These are phyloP conservation scores for Rachycentron canadum DNA, from an alignment of 2,797 vertebrate species.

Conservation along the genomic window DNA sequence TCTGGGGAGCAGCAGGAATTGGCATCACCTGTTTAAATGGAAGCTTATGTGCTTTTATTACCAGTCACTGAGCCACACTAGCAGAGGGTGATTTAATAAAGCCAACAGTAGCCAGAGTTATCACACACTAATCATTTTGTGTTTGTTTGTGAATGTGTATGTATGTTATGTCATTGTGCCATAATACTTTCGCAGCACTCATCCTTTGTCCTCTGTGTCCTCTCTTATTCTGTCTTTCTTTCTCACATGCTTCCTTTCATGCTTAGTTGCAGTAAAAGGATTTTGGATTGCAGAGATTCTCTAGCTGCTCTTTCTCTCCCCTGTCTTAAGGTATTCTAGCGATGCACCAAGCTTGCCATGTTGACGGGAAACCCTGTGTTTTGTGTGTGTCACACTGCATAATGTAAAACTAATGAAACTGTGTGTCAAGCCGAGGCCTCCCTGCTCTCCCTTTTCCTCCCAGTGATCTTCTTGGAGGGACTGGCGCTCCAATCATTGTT, in stretches of 20 bases:
- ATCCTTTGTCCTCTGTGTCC: constrained; percentile 23
- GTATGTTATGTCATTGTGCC: constrained; percentile 31
- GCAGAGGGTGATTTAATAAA: constrained; percentile 51
- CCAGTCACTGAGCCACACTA: constrained; percentile 34
- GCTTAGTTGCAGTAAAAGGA: constrained; percentile 7
- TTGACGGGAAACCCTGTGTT: constrained; percentile 34
- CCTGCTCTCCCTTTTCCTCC: constrained; percentile 23
- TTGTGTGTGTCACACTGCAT: constrained; percentile 41
- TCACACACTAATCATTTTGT: constrained; percentile 40
- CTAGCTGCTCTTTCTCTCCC: not conserved
- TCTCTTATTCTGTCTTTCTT: not conserved
- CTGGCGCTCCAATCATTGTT: constrained; percentile 30
- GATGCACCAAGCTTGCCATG: constrained; percentile 16
- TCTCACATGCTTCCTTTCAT: not conserved
- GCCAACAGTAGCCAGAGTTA: constrained; percentile 23
- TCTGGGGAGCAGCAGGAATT: constrained; percentile 41
- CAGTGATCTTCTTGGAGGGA: constrained; percentile 34
- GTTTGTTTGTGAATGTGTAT: constrained; percentile 27
- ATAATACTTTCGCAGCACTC: constrained; percentile 11
- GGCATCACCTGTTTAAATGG: constrained; percentile 47
- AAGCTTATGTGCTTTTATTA: constrained; percentile 49
- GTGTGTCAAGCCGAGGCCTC: constrained; percentile 35
- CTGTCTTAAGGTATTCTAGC: constrained; percentile 16
- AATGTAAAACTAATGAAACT: constrained; percentile 62
- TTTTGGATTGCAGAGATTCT: constrained; percentile 15